These are phyloP conservation scores for Parapsyche elsis DNA, from an alignment of 1,140 invertebrate genomes.

Conservation along the genomic window DNA sequence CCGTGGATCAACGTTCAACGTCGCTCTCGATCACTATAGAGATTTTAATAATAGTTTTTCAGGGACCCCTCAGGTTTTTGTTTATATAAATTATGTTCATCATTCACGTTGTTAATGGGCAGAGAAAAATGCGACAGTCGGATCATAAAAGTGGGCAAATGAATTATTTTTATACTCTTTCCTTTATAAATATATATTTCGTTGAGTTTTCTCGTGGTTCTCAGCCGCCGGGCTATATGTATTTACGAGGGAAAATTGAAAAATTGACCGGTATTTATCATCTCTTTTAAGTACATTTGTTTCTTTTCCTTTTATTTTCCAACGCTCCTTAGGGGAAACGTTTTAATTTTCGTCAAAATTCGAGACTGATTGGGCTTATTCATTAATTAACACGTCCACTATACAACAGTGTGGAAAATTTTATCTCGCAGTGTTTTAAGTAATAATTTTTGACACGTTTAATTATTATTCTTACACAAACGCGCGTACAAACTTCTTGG, in stretches of 20 bases:
- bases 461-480: not conserved
- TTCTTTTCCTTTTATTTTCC: conserved; percentile 10
- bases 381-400: not conserved
- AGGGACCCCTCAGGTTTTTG: conserved; percentile 20
- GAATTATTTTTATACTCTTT: conserved; percentile 39
- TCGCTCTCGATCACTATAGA: not conserved
- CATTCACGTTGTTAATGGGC: conserved; percentile 37
- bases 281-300: conserved; percentile 29
- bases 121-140: conserved; percentile 41
- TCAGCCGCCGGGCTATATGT: not conserved
- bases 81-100: conserved; percentile 41
- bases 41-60: conserved; percentile 31
- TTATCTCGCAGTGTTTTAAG: not conserved
- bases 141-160: conserved; percentile 39
- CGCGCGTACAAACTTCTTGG: not conserved
- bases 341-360: conserved; percentile 13
- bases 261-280: conserved; percentile 30
- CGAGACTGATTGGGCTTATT: conserved; percentile 16
- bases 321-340: not conserved
- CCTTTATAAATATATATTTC: not conserved
- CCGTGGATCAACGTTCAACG: not conserved
- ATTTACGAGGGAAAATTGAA: conserved; percentile 18
- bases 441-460: too few relatives aligned
- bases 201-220: not conserved
- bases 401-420: not conserved